Evolutionary conservation across 2,797 vertebrate genomes (phyloP), one percentile per base, ranked within the genome.

Genomic region (Acanthornis magna): DNA sequence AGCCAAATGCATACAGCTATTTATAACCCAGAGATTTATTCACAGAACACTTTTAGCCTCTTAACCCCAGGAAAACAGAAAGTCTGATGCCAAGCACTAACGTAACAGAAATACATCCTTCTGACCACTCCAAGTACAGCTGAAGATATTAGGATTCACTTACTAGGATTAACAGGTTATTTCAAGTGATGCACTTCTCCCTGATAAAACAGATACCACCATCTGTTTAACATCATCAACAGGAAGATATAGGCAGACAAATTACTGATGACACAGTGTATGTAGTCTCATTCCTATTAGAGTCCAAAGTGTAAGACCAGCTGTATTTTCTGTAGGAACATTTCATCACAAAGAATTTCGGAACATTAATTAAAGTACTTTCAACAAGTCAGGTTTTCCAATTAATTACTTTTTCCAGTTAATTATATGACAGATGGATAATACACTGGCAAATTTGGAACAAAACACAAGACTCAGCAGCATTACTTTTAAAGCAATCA

Each of bases 91-190:
- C 53, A 72, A 86, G 54, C 1, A 4, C 47, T 73, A 85, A 88
- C 6, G 15, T 9, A 77, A 62, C 40, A 89, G 75, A 81, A 88
- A 81, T 32, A 67, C 5, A 81, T 19, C 40, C 87, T 86, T 55
- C 81, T 82, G 65, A 80, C 40, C 38, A 18, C 43, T 50, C 38
- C 38, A 60, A 75, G 45, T 10, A 8, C 55, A 45, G 66, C 66
- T 89, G 60, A 88, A 95, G 76, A 88, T 63, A 87, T 19, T 4
- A 30, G 74, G 72, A 89, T 38, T 91, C 80, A 62, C 53, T 75
- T 63, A 71, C 71, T 63, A 40, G 54, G 88, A 96, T 95, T 96
- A 94, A 65, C 72, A 89, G 73, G 88, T 93, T 95, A 93, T 92
- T 89, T 93, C 89, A 80, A 93, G 91, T 48, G 73, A 72, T 68